Conservation (phyloP, 1,140 invertebrate species). For the Drosophila punjabiensis region DNA sequence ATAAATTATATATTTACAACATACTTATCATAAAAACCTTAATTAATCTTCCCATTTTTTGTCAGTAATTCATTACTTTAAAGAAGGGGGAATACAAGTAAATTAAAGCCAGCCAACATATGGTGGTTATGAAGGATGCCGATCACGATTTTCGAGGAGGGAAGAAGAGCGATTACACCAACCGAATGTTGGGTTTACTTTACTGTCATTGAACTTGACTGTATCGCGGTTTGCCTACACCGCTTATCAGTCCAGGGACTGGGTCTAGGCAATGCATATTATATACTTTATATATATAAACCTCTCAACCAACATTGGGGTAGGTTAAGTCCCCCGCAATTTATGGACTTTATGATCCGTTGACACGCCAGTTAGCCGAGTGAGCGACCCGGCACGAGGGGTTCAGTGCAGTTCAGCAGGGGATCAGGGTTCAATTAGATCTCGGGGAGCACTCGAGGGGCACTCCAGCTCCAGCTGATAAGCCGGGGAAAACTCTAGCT, state of each 20-base stretch:
- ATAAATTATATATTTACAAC: not conserved
- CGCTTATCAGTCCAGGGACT: slow-evolving; percentile 57
- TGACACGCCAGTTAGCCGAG: slow-evolving; percentile 56
- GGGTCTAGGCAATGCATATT: slow-evolving; percentile 2
- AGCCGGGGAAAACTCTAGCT: slow-evolving; percentile 31
- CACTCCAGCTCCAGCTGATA: slow-evolving; percentile 44
- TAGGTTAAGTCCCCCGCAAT: slow-evolving; percentile 55
- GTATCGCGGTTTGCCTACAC: slow-evolving; percentile 18
- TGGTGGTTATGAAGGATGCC: slow-evolving; percentile 49
- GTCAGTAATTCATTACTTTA: slow-evolving; percentile 5
- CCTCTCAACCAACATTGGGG: slow-evolving; percentile 45
- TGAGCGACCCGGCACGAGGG: slow-evolving; percentile 20
- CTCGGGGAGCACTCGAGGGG: slow-evolving; percentile 19
- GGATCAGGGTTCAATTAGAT: slow-evolving; percentile 62
- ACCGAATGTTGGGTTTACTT: slow-evolving; percentile 16
- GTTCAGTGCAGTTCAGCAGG: slow-evolving; percentile 38
- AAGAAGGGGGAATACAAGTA: not conserved
- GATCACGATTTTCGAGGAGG: slow-evolving; percentile 26
- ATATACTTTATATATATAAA: not conserved
- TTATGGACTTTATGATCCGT: slow-evolving; percentile 40
- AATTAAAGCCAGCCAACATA: slow-evolving; percentile 43
- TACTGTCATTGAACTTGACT: slow-evolving; percentile 67
- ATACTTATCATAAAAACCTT: not conserved
- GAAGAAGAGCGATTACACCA: not conserved
- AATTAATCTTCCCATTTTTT: not conserved